These are phyloP conservation scores for Phyllotis vaccarum DNA, from an alignment of 2,797 vertebrate species.

Conservation along the genomic window DNA sequence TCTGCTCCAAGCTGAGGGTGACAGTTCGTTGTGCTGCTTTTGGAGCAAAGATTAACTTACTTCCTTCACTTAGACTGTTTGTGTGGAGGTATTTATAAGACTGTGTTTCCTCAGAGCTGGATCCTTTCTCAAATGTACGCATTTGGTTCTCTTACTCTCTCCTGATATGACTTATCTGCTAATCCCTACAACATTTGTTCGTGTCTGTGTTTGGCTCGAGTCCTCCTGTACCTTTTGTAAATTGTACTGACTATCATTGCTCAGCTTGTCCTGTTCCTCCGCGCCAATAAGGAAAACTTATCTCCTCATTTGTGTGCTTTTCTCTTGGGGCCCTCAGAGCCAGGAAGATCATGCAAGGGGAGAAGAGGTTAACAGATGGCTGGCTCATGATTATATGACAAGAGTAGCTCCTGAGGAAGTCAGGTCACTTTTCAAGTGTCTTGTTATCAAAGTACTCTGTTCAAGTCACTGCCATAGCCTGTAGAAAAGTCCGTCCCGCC, in stretches of 20 bases:
- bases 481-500: not conserved
- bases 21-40: not conserved
- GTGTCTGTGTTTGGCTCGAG: conserved; percentile 60
- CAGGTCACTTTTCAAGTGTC: conserved; percentile 47
- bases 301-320: not conserved
- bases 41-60: conserved; percentile 48
- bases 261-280: not conserved
- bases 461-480: not conserved
- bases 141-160: conserved; percentile 45
- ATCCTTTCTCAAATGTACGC: conserved; percentile 52
- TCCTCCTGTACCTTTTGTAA: conserved; percentile 59
- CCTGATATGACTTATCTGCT: conserved; percentile 59
- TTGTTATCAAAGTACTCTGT: conserved; percentile 53
- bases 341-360: not conserved
- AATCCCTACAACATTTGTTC: conserved; percentile 65
- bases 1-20: not conserved
- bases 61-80: conserved; percentile 20
- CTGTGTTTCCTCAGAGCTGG: not conserved
- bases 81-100: conserved; percentile 57
- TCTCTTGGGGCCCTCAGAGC: conserved; percentile 25
- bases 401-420: conserved; percentile 66
- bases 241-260: accelerated
- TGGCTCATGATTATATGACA: conserved; percentile 50
- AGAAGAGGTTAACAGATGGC: conserved; percentile 68
- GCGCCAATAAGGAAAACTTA: not conserved